A percentile compares a stretch with the other conserved stretches of the same genome.
Conservation (phyloP, 2,888 invertebrate genomes). For the Laothoe populi region DNA sequence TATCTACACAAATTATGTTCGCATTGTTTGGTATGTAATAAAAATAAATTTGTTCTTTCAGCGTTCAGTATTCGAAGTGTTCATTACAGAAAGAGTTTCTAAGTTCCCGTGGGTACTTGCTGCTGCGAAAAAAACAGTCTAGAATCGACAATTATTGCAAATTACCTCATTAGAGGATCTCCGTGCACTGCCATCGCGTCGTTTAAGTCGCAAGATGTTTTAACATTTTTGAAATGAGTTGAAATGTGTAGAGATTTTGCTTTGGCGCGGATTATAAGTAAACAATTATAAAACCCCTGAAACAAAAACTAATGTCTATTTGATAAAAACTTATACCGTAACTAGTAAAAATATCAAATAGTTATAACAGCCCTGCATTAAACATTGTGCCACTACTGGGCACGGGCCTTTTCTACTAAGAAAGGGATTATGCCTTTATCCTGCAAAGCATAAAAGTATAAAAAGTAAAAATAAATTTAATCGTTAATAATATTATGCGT, state of each 20-base stretch:
- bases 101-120: constrained; percentile 68
- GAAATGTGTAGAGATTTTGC: constrained; percentile 47
- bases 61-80: constrained; percentile 38
- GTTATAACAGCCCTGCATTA: no score
- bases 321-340: no score
- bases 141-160: constrained; percentile 78
- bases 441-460: no score
- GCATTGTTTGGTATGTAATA: constrained; percentile 8
- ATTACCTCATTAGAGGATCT: constrained; percentile 73
- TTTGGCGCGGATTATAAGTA: no score
- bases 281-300: no score
- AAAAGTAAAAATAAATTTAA: no score
- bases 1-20: neutral
- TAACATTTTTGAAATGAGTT: constrained; percentile 57
- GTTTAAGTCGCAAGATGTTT: constrained; percentile 62
- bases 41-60: constrained; percentile 30
- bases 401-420: no score
- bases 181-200: constrained; percentile 49
- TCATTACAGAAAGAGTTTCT: constrained; percentile 71
- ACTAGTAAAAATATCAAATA: no score
- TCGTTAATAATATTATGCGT: no score
- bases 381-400: no score
- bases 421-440: no score
- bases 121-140: constrained; percentile 82
- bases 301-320: no score